These are phyloP conservation scores for Orchesella flavescens DNA, from an alignment of 2,888 invertebrate genomes.

Conservation along the genomic window DNA sequence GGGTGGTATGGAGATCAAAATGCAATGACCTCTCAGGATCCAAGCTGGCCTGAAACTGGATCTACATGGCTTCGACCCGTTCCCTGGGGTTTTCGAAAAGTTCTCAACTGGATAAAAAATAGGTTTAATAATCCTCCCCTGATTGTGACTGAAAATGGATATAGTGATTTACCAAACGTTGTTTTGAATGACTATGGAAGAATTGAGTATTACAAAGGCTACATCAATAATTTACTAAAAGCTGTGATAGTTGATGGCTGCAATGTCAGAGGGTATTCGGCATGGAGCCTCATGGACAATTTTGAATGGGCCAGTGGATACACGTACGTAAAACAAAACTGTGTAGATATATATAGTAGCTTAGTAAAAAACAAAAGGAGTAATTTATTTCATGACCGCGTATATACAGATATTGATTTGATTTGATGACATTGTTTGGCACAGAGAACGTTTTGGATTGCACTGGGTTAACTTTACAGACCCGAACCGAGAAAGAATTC, in stretches of 20 bases:
- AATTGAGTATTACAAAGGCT: slow-evolving; percentile 68
- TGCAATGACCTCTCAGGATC: slow-evolving; percentile 43
- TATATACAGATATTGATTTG: not conserved
- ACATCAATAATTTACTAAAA: slow-evolving; percentile 69
- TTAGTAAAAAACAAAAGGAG: not conserved
- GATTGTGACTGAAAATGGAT: slow-evolving; percentile 70
- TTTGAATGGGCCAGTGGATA: slow-evolving; percentile 59
- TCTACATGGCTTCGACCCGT: slow-evolving; percentile 66
- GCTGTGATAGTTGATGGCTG: slow-evolving; percentile 67
- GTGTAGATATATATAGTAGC: not conserved
- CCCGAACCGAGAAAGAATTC: slow-evolving; percentile 21
- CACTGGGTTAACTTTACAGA: slow-evolving; percentile 64
- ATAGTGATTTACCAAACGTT: slow-evolving; percentile 54
- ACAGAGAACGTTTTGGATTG: slow-evolving; percentile 46
- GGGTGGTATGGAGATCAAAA: slow-evolving; percentile 61
- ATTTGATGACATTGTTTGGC: not conserved
- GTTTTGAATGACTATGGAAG: slow-evolving; percentile 65
- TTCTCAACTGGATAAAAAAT: slow-evolving; percentile 65
- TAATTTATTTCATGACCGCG: not conserved
- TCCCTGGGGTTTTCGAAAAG: slow-evolving; percentile 68
- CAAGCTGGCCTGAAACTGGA: slow-evolving; percentile 61
- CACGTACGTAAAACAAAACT: slow-evolving; percentile 16
- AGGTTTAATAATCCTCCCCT: slow-evolving; percentile 66
- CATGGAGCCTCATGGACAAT: slow-evolving; percentile 59
- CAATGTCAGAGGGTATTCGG: slow-evolving; percentile 61